Conservation (phyloP, 1,140 invertebrate genomes). For the Tachypleus tridentatus region DNA sequence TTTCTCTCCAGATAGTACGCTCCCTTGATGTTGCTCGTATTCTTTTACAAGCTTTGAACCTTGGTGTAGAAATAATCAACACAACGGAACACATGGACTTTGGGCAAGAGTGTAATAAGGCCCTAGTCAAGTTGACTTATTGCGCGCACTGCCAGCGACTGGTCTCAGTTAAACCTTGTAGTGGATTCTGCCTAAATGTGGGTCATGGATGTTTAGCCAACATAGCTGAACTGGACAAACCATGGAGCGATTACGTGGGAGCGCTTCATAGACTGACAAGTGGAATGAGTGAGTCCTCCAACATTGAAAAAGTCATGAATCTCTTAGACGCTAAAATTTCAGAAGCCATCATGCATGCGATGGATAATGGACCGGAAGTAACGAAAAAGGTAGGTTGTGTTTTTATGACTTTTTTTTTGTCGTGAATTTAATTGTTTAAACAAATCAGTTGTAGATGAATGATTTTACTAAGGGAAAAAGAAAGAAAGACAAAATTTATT, state of each 20-base stretch:
- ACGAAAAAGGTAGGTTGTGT: conserved; percentile 59
- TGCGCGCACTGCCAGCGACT: conserved; percentile 65
- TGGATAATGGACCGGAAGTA: conserved; percentile 60
- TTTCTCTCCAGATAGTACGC: conserved; percentile 51
- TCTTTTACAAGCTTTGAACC: conserved; percentile 40
- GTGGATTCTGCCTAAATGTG: conserved; percentile 73
- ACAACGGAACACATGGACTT: conserved; percentile 49
- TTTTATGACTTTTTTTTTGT: too few relatives aligned
- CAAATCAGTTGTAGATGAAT: too few relatives aligned
- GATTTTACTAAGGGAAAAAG: too few relatives aligned
- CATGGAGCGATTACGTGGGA: conserved; percentile 68
- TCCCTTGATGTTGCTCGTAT: conserved; percentile 61
- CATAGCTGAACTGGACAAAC: conserved; percentile 61
- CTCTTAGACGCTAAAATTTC: conserved; percentile 68
- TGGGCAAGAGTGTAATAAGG: conserved; percentile 49
- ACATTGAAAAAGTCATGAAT: conserved; percentile 57
- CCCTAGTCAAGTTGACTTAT: conserved; percentile 60
- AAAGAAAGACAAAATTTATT: too few relatives aligned
- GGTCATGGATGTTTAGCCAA: conserved; percentile 45
- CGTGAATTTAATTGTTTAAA: too few relatives aligned
- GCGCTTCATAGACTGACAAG: conserved; percentile 59
- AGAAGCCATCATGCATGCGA: conserved; percentile 77
- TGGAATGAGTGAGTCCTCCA: conserved; percentile 51
- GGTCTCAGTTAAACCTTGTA: conserved; percentile 53
- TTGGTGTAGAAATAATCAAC: conserved; percentile 54